Evolutionary conservation across 2,113 vertebrate genomes (phyloP).

Genomic region (Hippocampus barbouri): DNA sequence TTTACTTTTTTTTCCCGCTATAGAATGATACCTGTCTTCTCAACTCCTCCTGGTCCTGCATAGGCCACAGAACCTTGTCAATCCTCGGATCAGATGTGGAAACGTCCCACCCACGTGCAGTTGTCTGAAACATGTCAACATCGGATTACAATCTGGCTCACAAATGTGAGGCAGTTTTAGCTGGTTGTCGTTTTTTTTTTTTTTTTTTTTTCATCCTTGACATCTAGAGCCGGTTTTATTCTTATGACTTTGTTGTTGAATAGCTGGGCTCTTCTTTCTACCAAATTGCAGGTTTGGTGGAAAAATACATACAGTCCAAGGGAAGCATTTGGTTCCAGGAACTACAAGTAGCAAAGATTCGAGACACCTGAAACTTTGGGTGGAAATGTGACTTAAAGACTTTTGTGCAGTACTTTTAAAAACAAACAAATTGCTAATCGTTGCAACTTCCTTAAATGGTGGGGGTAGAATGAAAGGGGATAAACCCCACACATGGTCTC

Average conservation of each 20-base stretch:
- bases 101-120: conserved; percentile 8
- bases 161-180: background rate
- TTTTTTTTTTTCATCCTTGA: too few species aligned
- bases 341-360: too few species aligned
- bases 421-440: background rate
- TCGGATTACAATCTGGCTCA: background rate
- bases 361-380: too few species aligned
- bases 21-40: conserved; percentile 69
- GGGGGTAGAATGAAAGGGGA: background rate
- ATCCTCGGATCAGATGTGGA: conserved; percentile 2
- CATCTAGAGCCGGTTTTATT: too few species aligned
- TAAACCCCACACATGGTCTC: background rate
- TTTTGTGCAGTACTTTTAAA: background rate
- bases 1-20: background rate
- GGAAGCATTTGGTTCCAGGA: too few species aligned
- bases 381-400: background rate
- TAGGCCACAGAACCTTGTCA: conserved; percentile 66
- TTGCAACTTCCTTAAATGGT: background rate
- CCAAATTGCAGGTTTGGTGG: too few species aligned
- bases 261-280: too few species aligned
- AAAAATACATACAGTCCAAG: too few species aligned
- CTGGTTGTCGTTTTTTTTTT: background rate
- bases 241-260: too few species aligned
- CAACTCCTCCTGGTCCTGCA: conserved; percentile 73
- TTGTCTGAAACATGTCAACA: conserved; percentile 58